These are phyloP conservation scores for Agrochola macilenta DNA, from an alignment of 2,888 invertebrate genomes.

Conservation along the genomic window DNA sequence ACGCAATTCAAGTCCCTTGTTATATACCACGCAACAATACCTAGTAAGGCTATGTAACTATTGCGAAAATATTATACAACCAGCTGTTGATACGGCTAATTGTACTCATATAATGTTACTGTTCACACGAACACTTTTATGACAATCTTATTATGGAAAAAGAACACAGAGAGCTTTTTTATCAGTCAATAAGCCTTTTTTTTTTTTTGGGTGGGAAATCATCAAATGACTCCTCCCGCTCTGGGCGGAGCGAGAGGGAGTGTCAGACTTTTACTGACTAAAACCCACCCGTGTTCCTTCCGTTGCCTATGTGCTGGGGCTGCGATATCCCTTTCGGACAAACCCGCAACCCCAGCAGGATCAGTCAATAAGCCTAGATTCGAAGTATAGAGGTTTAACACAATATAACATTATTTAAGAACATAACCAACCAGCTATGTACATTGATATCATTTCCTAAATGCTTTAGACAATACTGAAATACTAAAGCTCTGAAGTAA, in stretches of 20 bases:
- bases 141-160: not conserved
- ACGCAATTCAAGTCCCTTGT: conserved; percentile 39
- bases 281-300: too few species aligned
- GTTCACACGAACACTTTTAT: conserved; percentile 32
- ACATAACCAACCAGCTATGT: not conserved
- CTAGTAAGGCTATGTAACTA: conserved; percentile 60
- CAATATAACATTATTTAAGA: not conserved
- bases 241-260: too few species aligned
- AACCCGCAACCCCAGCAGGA: too few species aligned
- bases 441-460: not conserved
- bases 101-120: conserved; percentile 48
- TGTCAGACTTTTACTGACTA: too few species aligned
- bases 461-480: not conserved
- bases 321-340: too few species aligned
- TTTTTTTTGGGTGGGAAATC: too few species aligned
- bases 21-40: conserved; percentile 54
- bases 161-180: not conserved
- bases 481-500: not conserved
- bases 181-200: not conserved
- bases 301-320: too few species aligned
- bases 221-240: too few species aligned
- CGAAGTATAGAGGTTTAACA: not conserved
- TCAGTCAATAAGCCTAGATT: not conserved
- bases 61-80: conserved; percentile 71
- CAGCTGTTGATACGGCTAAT: conserved; percentile 59